Evolutionary conservation across 2,113 vertebrate genomes (phyloP), one percentile per base, ranked within the genome.

Genomic region (Pterocles orientalis): DNA sequence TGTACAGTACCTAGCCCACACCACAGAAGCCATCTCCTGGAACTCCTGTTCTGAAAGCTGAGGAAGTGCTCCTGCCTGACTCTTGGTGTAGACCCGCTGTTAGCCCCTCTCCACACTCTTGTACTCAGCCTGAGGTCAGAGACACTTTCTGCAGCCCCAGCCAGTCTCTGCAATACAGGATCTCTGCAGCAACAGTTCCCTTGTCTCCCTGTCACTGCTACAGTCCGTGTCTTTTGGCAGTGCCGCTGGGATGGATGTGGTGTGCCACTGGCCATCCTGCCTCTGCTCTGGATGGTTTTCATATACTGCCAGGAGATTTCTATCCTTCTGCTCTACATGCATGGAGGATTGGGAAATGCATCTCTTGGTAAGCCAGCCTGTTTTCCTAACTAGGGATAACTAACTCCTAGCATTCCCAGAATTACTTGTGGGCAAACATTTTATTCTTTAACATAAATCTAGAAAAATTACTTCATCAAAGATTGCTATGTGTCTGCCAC

Each of bases 201-300:
- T 36, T 64, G 5, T 31, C 11, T 3, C n/a, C 3, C 16, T 0
- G 0, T 12, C 9, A 34, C 33, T 82, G 39, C 50, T 72, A 19
- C 58, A 88, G 60, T 34, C 68, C 16, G 3, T 26, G 18, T 36
- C 33, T 69, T 71, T 62, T 69, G 53, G 10, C 48, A 60, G 29
- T 39, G 33, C 28, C 34, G 56, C 69, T 48, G 33, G 66, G 29
- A 19, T 24, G n/a, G 66, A 51, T 2, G 1, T 2, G 2, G n/a
- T 64, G 31, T 76, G 58, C 54, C 0, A 0, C 50, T 88, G 68
- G 68, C 24, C 57, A 47, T 56, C 61, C 61, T 60, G 33, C 8
- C 19, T 70, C 29, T 14, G 18, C 28, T 61, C 61, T 1, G 0
- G 41, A 34, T 33, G 16, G 50, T n/a, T 64, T 62, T 62, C 58